phyloP scores from a whole-genome alignment of 2,113 vertebrate species.

The Mormoops blainvillei region DNA sequence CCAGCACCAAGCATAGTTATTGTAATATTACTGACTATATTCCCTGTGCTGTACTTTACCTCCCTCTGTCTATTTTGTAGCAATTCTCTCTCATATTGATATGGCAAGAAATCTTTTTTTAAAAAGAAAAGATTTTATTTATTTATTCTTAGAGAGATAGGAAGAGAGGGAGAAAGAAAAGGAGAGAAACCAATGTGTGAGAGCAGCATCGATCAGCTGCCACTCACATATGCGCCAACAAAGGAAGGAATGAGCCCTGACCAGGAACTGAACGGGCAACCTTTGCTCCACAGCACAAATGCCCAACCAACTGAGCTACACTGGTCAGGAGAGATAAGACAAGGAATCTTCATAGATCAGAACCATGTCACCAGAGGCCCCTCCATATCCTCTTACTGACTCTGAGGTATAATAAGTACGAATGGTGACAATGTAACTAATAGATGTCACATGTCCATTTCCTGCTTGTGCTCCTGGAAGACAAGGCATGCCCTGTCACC shows the following conservation, averaged over 20 bases:
- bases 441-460: not conserved
- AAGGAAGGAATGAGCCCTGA: no score
- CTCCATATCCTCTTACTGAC: slow-evolving; percentile 11
- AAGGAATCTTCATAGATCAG: not conserved
- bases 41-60: not conserved
- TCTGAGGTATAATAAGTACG: not conserved
- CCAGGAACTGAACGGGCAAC: no score
- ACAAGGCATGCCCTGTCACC: not conserved
- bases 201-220: no score
- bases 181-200: no score
- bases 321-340: not conserved
- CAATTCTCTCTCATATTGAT: not conserved
- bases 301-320: no score
- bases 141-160: no score
- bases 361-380: slow-evolving; percentile 23
- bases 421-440: not conserved
- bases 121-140: no score
- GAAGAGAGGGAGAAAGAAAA: no score
- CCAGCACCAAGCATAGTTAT: not conserved
- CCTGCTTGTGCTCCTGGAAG: not conserved
- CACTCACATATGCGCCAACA: no score
- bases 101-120: not conserved
- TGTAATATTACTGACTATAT: not conserved
- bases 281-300: no score
- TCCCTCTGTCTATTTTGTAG: no score